Evolutionary conservation across 2,888 invertebrate species (phyloP).

Genomic region (Agrotis exclamationis): DNA sequence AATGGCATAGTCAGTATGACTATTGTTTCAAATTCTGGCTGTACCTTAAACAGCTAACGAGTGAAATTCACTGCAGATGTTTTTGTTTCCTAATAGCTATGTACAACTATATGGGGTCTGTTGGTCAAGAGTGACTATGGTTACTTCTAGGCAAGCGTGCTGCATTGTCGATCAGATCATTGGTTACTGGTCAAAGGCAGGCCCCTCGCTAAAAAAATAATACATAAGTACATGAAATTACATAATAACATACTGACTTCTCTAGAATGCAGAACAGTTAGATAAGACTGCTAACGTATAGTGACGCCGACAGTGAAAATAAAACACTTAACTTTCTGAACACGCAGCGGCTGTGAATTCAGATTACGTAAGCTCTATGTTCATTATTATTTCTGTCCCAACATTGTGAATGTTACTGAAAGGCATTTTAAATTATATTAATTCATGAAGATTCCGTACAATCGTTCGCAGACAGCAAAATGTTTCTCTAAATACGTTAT

Average conservation of each 20-base stretch:
- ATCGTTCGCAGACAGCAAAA: not conserved
- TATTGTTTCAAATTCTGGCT: too few species aligned
- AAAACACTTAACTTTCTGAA: slow-evolving; percentile 28
- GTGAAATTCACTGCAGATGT: too few species aligned
- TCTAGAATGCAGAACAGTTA: slow-evolving; percentile 1
- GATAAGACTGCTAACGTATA: slow-evolving; percentile 15
- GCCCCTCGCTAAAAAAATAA: too few species aligned
- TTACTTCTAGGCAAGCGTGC: too few species aligned
- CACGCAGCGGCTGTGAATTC: slow-evolving; percentile 14
- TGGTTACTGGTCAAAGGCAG: too few species aligned
- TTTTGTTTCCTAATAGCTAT: too few species aligned
- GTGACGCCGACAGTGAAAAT: slow-evolving; percentile 6
- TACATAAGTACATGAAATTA: too few species aligned
- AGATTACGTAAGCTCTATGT: slow-evolving; percentile 23
- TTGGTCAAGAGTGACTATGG: too few species aligned
- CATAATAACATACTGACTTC: too few species aligned
- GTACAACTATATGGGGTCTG: too few species aligned
- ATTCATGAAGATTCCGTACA: slow-evolving; percentile 20
- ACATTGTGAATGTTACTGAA: slow-evolving; percentile 22
- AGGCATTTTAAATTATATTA: slow-evolving; percentile 22
- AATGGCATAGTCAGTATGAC: not conserved
- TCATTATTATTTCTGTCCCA: slow-evolving; percentile 25
- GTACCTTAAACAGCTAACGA: too few species aligned
- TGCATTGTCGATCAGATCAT: too few species aligned
- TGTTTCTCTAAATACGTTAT: slow-evolving; percentile 18